Evolutionary conservation across 2,797 vertebrate genomes (phyloP).

Genomic region (Microctenopoma stevenorrisi): DNA sequence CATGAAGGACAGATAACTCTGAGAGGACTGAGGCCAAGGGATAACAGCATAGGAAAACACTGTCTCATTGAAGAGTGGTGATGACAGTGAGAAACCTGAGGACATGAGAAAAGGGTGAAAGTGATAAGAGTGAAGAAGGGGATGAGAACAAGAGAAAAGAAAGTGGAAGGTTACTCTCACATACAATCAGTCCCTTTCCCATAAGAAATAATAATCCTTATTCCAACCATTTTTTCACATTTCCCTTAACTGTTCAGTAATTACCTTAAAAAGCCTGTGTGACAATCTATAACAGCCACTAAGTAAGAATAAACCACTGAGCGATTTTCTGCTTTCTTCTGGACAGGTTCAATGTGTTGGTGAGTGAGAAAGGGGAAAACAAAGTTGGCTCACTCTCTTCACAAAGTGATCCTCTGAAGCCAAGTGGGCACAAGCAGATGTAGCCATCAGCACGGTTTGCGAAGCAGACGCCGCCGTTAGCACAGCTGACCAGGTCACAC

Average conservation of each 20-base stretch:
- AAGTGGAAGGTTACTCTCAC: constrained; percentile 13
- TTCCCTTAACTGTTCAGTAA: constrained; percentile 36
- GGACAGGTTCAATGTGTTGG: neutral
- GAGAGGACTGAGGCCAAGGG: constrained; percentile 90
- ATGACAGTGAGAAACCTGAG: constrained; percentile 87
- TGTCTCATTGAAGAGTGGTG: constrained; percentile 92
- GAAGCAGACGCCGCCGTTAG: constrained; percentile 89
- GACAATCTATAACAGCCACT: constrained; percentile 18
- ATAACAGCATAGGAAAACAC: constrained; percentile 88
- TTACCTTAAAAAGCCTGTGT: constrained; percentile 46
- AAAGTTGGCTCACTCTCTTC: constrained; percentile 88
- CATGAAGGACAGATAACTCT: constrained; percentile 94
- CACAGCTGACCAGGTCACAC: constrained; percentile 89
- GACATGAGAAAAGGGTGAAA: neutral
- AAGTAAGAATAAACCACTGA: constrained; percentile 14
- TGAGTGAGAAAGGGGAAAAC: neutral
- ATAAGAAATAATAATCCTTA: constrained; percentile 39
- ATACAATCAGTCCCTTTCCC: constrained; percentile 26
- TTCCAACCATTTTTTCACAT: constrained; percentile 28
- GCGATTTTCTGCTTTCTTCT: neutral
- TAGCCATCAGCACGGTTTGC: constrained; percentile 88
- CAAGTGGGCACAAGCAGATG: constrained; percentile 94
- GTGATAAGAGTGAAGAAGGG: constrained; percentile 1
- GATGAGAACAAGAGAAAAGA: constrained; percentile 15
- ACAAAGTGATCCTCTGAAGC: constrained; percentile 91